These are phyloP conservation scores for Agrilus biguttatus DNA, from an alignment of 2,888 invertebrate species.

Conservation along the genomic window DNA sequence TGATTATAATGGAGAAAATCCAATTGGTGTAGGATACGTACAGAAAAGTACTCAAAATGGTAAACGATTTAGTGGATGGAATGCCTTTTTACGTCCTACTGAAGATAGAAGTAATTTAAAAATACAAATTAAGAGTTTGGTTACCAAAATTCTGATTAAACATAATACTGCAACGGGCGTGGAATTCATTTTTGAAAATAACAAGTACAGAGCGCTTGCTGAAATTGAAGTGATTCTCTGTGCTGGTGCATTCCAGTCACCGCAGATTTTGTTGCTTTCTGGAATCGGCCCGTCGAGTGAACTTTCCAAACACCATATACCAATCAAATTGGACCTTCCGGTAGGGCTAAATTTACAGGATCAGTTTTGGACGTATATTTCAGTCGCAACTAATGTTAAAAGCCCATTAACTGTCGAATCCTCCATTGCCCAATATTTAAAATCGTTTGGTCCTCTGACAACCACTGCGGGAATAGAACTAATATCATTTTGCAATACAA, in stretches of 20 bases:
- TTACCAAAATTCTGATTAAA: slow-evolving; percentile 43
- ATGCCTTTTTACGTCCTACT: slow-evolving; percentile 50
- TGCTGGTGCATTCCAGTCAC: slow-evolving; percentile 44
- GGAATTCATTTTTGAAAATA: slow-evolving; percentile 34
- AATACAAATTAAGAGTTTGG: slow-evolving; percentile 37
- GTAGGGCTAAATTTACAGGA: slow-evolving; percentile 61
- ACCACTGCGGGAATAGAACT: no score
- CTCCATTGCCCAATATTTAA: no score
- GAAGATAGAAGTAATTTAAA: slow-evolving; percentile 38
- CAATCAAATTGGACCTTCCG: slow-evolving; percentile 45
- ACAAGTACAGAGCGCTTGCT: slow-evolving; percentile 32
- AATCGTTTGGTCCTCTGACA: no score
- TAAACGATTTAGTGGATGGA: slow-evolving; percentile 43
- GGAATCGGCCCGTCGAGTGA: slow-evolving; percentile 48
- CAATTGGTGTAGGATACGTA: slow-evolving; percentile 44
- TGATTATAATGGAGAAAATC: slow-evolving; percentile 45
- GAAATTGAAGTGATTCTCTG: slow-evolving; percentile 48
- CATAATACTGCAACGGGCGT: slow-evolving; percentile 35
- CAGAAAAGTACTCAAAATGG: slow-evolving; percentile 48
- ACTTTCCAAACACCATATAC: slow-evolving; percentile 35
- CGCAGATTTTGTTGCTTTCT: slow-evolving; percentile 48
- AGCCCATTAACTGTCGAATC: no score
- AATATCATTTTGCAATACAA: no score
- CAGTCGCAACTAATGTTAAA: no score
- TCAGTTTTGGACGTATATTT: no score